These are phyloP conservation scores for Erpetoichthys calabaricus DNA, from an alignment of 2,797 vertebrate genomes.

Conservation along the genomic window DNA sequence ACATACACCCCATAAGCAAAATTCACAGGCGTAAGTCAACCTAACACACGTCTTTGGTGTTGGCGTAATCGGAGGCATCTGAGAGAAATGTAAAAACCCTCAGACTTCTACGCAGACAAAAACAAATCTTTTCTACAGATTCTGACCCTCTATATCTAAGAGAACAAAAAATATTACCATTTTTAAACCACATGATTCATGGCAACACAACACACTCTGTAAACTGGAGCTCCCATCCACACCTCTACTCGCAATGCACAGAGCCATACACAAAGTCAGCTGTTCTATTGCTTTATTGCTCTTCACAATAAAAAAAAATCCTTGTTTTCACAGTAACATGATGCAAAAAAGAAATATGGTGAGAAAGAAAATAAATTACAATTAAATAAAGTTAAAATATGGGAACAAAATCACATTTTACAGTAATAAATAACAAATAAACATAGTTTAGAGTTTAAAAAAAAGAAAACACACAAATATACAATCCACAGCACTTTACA, in stretches of 20 bases:
- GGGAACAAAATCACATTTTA: conserved; percentile 1
- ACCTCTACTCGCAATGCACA: background rate
- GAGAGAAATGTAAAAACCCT: too few species aligned
- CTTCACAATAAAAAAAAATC: conserved; percentile 17
- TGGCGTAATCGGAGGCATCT: too few species aligned
- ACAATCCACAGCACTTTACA: background rate
- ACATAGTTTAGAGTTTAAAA: background rate
- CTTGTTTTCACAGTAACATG: background rate
- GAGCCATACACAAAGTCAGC: conserved; percentile 22
- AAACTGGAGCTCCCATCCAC: too few species aligned
- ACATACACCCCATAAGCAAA: too few species aligned
- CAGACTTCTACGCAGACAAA: too few species aligned
- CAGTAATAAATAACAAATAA: conserved; percentile 9
- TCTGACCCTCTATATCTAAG: too few species aligned
- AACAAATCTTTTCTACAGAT: too few species aligned
- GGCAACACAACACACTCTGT: too few species aligned
- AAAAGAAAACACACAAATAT: conserved; percentile 1
- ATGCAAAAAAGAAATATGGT: background rate
- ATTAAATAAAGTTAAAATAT: background rate
- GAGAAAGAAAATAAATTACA: background rate
- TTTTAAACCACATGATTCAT: too few species aligned
- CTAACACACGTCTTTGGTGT: too few species aligned
- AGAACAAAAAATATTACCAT: too few species aligned
- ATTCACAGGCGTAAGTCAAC: too few species aligned
- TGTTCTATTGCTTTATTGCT: conserved; percentile 32